Conservation (phyloP, 2,113 vertebrate genomes). For the Pollachius pollachius region DNA sequence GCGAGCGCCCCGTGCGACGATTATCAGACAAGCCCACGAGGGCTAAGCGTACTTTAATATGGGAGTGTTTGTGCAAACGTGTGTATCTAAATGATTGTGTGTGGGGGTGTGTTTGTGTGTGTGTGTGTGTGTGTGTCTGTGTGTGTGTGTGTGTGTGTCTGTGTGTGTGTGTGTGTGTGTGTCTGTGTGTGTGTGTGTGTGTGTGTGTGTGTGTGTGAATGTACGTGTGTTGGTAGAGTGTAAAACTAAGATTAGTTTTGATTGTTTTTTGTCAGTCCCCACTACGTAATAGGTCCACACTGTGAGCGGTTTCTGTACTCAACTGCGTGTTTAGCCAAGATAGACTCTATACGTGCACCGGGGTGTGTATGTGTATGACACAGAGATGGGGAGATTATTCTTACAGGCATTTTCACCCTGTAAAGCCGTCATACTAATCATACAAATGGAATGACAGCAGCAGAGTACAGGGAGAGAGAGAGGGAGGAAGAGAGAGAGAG, state of each 20-base stretch:
- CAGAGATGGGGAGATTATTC: conserved; percentile 15
- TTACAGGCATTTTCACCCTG: conserved; percentile 12
- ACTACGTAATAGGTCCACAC: too few species aligned
- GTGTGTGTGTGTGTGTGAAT: conserved; percentile 15
- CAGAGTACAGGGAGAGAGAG: conserved; percentile 1
- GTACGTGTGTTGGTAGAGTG: not conserved
- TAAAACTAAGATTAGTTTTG: too few species aligned
- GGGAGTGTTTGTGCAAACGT: conserved; percentile 8
- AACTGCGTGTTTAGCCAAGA: too few species aligned
- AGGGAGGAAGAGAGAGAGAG: not conserved
- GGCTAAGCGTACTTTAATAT: conserved; percentile 11
- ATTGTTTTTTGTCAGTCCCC: too few species aligned
- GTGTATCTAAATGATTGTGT: not conserved
- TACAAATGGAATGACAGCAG: conserved; percentile 22
- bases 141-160: conserved; percentile 17
- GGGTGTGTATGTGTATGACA: conserved; percentile 14
- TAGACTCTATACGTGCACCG: conserved; percentile 8
- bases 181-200: conserved; percentile 15
- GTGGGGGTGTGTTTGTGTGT: conserved; percentile 18
- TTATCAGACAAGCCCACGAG: conserved; percentile 36
- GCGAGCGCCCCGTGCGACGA: conserved; percentile 29
- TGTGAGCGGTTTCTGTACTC: conserved; percentile 9
- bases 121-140: conserved; percentile 19
- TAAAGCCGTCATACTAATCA: conserved; percentile 27
- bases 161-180: conserved; percentile 11